Conservation (phyloP, 1,140 invertebrate genomes). For the Palaemon carinicauda region DNA sequence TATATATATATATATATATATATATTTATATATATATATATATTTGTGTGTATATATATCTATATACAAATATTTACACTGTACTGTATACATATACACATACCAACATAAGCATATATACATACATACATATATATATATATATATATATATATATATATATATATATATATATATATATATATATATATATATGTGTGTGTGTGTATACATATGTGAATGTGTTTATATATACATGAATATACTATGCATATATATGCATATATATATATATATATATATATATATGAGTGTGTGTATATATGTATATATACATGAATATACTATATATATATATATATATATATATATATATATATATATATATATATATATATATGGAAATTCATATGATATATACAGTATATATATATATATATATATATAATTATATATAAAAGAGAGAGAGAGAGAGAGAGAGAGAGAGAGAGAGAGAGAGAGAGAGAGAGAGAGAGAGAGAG, state of each 20-base stretch:
- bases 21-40: not conserved
- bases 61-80: not conserved
- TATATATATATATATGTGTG: not conserved
- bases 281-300: not conserved
- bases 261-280: not conserved
- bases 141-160: not conserved
- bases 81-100: too few species aligned
- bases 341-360: too few species aligned
- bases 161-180: slow-evolving; percentile 2
- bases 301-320: not conserved
- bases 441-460: too few species aligned
- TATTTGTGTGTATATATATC: not conserved
- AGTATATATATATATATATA: too few species aligned
- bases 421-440: too few species aligned
- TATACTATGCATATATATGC: not conserved
- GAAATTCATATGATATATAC: too few species aligned
- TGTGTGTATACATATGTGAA: not conserved
- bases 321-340: too few species aligned
- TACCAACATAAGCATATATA: not conserved
- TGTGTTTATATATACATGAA: not conserved
- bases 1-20: too few species aligned
- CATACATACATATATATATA: not conserved
- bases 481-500: too few species aligned
- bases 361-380: too few species aligned
- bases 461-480: too few species aligned